These are phyloP conservation scores for Lagocephalus sceleratus DNA, from an alignment of 2,797 vertebrate species.

Conservation along the genomic window DNA sequence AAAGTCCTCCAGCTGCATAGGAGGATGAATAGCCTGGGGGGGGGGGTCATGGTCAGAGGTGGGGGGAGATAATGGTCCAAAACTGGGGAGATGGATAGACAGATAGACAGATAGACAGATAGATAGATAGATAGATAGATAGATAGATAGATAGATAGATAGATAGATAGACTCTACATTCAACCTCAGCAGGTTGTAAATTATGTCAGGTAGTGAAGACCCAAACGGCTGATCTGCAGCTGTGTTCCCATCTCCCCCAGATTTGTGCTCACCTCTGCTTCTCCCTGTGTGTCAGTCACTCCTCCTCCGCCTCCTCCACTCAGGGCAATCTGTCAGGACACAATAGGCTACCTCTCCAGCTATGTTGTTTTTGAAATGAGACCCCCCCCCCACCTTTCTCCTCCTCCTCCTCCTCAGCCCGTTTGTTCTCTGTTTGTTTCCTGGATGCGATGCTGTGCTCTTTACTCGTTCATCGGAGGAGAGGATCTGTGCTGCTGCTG, in stretches of 20 bases:
- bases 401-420: slow-evolving; percentile 57
- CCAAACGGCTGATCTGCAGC: slow-evolving; percentile 68
- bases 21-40: slow-evolving; percentile 62
- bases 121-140: slow-evolving; percentile 9
- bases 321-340: slow-evolving; percentile 75
- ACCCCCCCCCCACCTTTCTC: slow-evolving; percentile 69
- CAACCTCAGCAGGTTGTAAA: slow-evolving; percentile 44
- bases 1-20: slow-evolving; percentile 73
- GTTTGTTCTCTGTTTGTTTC: slow-evolving; percentile 78
- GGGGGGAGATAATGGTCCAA: slow-evolving; percentile 35
- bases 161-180: slow-evolving; percentile 23
- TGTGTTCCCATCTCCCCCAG: slow-evolving; percentile 81
- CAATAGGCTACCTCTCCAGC: slow-evolving; percentile 77
- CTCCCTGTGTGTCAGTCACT: slow-evolving; percentile 79
- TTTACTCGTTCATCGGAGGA: slow-evolving; percentile 39
- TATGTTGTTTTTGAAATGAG: slow-evolving; percentile 89
- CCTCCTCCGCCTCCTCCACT: slow-evolving; percentile 74
- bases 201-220: slow-evolving; percentile 64
- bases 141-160: slow-evolving; percentile 31
- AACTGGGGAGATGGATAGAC: slow-evolving; percentile 41
- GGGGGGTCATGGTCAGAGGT: slow-evolving; percentile 25
- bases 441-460: slow-evolving; percentile 56
- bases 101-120: slow-evolving; percentile 5
- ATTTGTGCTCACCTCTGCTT: slow-evolving; percentile 77
- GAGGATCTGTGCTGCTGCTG: slow-evolving; percentile 52